phyloP scores from a whole-genome alignment of 2,797 vertebrate species.

The Trachops cirrhosus region DNA sequence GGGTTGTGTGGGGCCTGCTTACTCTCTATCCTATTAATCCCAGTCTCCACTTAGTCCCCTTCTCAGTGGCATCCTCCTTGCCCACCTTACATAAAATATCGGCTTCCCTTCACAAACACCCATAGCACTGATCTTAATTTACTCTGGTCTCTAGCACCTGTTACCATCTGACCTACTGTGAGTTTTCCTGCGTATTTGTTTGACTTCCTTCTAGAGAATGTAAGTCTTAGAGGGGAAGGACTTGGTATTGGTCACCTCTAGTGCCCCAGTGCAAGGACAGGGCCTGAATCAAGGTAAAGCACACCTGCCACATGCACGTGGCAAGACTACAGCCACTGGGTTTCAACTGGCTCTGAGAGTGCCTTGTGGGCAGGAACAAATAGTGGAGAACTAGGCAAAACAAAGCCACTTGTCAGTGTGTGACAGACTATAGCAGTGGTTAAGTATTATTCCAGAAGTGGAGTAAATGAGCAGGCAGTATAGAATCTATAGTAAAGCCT shows the following conservation, averaged over 20 bases:
- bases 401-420: not conserved
- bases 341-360: not conserved
- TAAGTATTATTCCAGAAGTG: not conserved
- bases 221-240: not conserved
- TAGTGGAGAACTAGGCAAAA: not conserved
- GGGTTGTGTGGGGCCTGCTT: not conserved
- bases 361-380: not conserved
- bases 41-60: not conserved
- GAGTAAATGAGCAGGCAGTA: not conserved
- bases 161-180: not conserved
- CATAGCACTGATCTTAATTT: not conserved
- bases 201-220: not conserved
- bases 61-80: not conserved
- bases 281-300: not conserved
- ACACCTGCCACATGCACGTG: not conserved
- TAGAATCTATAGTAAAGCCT: not conserved
- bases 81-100: not conserved
- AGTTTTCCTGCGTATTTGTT: not conserved
- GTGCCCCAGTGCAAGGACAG: not conserved
- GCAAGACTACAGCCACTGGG: accelerated
- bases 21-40: not conserved
- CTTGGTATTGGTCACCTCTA: not conserved
- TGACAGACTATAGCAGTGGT: too few relatives aligned
- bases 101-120: not conserved
- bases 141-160: not conserved